Conservation (phyloP, 2,113 vertebrate genomes). For the Daubentonia madagascariensis region DNA sequence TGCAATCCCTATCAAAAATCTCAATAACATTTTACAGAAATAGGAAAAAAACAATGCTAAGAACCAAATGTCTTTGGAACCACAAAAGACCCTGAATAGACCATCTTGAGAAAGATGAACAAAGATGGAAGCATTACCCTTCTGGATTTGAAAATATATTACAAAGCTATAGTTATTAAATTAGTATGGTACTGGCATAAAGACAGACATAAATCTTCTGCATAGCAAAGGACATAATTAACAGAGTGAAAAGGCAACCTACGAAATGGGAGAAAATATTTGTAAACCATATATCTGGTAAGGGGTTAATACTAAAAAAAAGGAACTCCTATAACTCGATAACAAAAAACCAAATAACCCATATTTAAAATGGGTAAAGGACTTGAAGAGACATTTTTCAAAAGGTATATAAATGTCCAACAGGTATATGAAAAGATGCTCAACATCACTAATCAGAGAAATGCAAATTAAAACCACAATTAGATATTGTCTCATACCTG, state of each 20-base stretch:
- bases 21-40: background rate
- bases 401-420: background rate
- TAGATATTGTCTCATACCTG: background rate
- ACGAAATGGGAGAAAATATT: background rate
- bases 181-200: background rate
- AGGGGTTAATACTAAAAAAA: background rate
- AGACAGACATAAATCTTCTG: background rate
- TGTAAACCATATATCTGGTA: background rate
- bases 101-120: background rate
- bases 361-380: background rate
- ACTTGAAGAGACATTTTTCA: background rate
- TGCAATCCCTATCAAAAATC: background rate
- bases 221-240: background rate
- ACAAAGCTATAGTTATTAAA: background rate
- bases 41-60: background rate
- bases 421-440: background rate
- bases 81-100: background rate
- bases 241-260: background rate
- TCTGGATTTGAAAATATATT: background rate
- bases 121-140: background rate
- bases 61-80: background rate
- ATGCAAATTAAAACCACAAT: constrained; percentile 15
- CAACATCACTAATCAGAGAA: background rate
- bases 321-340: background rate
- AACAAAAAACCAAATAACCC: background rate